Conservation (phyloP, 2,113 vertebrate genomes). For the Todiramphus saurophagus region DNA sequence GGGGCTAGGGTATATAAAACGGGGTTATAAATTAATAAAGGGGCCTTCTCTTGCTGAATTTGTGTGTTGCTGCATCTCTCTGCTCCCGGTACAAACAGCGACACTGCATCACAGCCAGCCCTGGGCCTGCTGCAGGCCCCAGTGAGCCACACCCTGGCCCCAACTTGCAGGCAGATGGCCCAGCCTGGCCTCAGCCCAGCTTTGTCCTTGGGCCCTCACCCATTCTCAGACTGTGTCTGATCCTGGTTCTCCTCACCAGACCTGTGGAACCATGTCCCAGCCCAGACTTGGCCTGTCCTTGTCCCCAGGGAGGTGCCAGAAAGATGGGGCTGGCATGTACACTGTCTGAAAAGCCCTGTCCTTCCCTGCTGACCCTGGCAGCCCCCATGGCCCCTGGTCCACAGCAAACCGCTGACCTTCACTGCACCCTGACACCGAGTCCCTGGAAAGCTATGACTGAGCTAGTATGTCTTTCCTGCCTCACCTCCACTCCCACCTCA, state of each 20-base stretch:
- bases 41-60: no score
- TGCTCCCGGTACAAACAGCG: no score
- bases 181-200: neutral
- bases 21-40: no score
- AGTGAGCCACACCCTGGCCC: fast-evolving
- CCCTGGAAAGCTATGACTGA: neutral
- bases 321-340: neutral
- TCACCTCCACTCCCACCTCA: neutral
- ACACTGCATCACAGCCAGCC: fast-evolving
- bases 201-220: fast-evolving
- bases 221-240: neutral
- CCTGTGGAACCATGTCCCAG: fast-evolving
- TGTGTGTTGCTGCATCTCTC: no score
- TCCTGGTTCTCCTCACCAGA: neutral
- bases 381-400: neutral
- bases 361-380: fast-evolving
- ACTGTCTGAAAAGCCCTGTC: neutral
- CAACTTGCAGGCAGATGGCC: fast-evolving
- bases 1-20: no score
- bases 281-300: neutral
- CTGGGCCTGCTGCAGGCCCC: neutral
- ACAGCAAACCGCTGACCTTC: neutral
- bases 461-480: neutral
- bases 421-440: neutral
- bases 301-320: neutral